Percentiles rank a stretch among this genome's conserved stretches.
Conservation (phyloP, 2,113 vertebrate genomes). For the Acrocephalus arundinaceus region DNA sequence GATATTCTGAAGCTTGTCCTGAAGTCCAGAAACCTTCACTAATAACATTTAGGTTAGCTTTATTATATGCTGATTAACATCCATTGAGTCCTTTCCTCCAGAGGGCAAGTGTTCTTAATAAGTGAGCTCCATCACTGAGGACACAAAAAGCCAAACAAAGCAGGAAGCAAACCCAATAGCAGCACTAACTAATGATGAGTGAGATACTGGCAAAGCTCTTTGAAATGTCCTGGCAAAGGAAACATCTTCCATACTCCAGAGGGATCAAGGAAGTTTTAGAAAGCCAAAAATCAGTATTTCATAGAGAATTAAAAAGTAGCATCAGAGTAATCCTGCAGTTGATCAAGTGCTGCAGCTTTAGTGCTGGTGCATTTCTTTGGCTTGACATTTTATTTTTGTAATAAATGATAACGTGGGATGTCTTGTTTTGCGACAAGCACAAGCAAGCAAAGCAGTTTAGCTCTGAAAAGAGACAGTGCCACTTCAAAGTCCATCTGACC, state of each 20-base stretch:
- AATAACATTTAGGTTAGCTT: background rate
- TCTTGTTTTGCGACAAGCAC: background rate
- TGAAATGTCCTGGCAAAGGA: constrained; percentile 17
- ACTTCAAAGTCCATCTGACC: constrained; percentile 2
- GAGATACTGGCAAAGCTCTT: background rate
- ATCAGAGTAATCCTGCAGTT: background rate
- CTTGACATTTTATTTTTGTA: constrained; percentile 7
- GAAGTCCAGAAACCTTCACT: background rate
- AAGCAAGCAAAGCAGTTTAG: background rate
- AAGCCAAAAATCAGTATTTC: background rate
- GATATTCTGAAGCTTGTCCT: background rate
- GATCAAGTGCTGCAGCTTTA: background rate
- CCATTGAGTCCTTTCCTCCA: background rate
- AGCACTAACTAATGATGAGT: background rate
- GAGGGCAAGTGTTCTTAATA: background rate
- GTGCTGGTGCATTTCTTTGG: background rate
- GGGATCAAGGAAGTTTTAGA: background rate
- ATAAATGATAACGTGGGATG: background rate
- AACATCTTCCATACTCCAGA: background rate
- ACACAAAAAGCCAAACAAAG: background rate
- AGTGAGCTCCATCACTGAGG: background rate
- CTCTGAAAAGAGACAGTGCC: background rate
- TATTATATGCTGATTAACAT: constrained; percentile 34
- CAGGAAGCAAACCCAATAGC: background rate
- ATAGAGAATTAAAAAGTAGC: background rate